Conservation (phyloP, 1,140 invertebrate species). For the Ooceraea biroi region DNA sequence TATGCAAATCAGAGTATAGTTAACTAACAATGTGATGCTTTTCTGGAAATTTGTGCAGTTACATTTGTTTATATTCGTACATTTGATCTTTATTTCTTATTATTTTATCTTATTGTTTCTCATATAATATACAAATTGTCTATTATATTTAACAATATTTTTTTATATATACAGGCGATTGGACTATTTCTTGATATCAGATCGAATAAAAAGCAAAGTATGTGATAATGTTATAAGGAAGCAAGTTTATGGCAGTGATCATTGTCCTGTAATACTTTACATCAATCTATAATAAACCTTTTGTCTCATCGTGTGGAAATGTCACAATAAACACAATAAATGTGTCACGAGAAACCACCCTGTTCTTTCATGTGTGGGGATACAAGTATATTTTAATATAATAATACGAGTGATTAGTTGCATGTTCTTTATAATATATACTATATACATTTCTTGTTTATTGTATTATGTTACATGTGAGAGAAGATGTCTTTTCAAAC, state of each 20-base stretch:
- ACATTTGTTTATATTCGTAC: too few species aligned
- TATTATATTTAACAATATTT: not conserved
- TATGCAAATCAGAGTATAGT: too few species aligned
- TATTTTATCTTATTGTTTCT: too few species aligned
- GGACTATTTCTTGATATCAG: slow-evolving; percentile 96
- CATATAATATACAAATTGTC: too few species aligned
- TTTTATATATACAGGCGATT: slow-evolving; percentile 89
- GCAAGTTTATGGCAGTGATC: slow-evolving; percentile 91
- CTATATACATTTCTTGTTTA: not conserved
- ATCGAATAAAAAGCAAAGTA: slow-evolving; percentile 91
- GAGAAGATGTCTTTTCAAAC: not conserved
- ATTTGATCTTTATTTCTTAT: too few species aligned
- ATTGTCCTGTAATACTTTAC: slow-evolving; percentile 71
- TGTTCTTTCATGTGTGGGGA: not conserved
- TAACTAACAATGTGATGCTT: too few species aligned
- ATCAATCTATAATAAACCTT: slow-evolving; percentile 56
- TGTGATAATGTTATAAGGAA: slow-evolving; percentile 93
- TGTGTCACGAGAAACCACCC: too few species aligned
- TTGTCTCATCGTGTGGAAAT: slow-evolving; percentile 23
- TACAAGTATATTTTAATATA: slow-evolving; percentile 32
- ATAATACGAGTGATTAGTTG: slow-evolving; percentile 2
- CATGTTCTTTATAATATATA: slow-evolving; percentile 14
- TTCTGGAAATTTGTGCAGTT: too few species aligned
- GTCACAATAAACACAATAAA: slow-evolving; percentile 19
- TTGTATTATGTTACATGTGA: not conserved